Evolutionary conservation across 2,797 vertebrate species (phyloP).

Genomic region (Cryptoprocta ferox): DNA sequence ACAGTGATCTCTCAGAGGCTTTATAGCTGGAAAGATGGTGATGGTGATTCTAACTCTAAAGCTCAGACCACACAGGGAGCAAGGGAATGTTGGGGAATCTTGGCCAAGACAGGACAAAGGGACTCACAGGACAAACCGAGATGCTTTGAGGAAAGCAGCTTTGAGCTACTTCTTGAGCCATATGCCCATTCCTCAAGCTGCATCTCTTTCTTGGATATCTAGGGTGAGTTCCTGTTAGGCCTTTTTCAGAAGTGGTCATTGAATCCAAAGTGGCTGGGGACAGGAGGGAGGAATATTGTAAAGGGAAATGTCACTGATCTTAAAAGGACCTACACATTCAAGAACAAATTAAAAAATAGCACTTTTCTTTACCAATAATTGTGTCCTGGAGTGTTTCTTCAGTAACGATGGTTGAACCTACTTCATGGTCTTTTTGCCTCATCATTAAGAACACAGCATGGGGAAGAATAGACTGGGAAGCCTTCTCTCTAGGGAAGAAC

Average conservation of each 20-base stretch:
- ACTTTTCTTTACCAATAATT: constrained; percentile 73
- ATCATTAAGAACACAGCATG: neutral
- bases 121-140: constrained; percentile 3
- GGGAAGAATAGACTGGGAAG: neutral
- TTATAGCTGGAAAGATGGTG: neutral
- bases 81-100: neutral
- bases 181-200: constrained; percentile 1
- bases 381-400: constrained; percentile 73
- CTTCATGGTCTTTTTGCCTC: neutral
- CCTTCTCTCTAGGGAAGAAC: neutral
- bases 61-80: neutral
- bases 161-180: constrained; percentile 59
- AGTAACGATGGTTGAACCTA: neutral
- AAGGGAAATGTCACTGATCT: constrained; percentile 61
- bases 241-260: neutral
- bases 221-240: constrained; percentile 29
- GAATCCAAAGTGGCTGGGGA: constrained; percentile 31
- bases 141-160: constrained; percentile 29
- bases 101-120: constrained; percentile 5
- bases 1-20: neutral
- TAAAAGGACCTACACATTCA: constrained; percentile 66
- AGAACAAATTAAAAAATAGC: constrained; percentile 75
- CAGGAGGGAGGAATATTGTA: constrained; percentile 28
- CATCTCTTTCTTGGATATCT: neutral
- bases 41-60: neutral